phyloP scores from a whole-genome alignment of 2,113 vertebrate species.

The Otocyon megalotis region DNA sequence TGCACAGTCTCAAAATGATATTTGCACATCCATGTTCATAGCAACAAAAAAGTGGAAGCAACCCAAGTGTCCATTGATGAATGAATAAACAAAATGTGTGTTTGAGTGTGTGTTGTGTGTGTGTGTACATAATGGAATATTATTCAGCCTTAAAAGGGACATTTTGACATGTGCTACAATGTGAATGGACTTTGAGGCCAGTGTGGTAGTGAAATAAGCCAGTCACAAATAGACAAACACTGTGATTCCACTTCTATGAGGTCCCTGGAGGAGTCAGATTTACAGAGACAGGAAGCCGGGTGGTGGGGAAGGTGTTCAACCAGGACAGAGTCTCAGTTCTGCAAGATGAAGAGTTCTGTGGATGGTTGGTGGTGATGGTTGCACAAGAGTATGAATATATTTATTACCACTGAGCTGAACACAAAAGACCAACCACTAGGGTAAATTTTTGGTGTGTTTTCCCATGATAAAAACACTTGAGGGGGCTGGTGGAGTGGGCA shows the following conservation, averaged over 20 bases:
- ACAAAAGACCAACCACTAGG: not conserved
- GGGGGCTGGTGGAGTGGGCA: not conserved
- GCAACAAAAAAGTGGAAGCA: not conserved
- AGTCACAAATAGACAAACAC: no score
- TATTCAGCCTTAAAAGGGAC: not conserved
- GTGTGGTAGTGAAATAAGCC: not conserved
- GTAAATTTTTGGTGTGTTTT: not conserved
- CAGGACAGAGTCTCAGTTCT: not conserved
- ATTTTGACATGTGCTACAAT: rapidly evolving
- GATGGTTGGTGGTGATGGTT: rapidly evolving
- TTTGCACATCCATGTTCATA: not conserved
- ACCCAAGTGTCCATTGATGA: no score
- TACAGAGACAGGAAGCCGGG: not conserved
- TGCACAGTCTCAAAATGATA: not conserved
- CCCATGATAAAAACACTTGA: not conserved
- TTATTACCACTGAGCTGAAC: no score
- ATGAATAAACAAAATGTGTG: not conserved
- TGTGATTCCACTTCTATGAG: no score
- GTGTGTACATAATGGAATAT: not conserved
- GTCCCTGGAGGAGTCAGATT: no score
- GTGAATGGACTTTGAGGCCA: not conserved
- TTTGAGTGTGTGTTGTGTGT: no score
- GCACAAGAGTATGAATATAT: rapidly evolving
- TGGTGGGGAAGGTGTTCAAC: rapidly evolving
- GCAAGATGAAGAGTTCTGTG: not conserved